These are phyloP conservation scores for Stenotaenia linearis DNA, from an alignment of 2,888 invertebrate genomes.

Conservation along the genomic window DNA sequence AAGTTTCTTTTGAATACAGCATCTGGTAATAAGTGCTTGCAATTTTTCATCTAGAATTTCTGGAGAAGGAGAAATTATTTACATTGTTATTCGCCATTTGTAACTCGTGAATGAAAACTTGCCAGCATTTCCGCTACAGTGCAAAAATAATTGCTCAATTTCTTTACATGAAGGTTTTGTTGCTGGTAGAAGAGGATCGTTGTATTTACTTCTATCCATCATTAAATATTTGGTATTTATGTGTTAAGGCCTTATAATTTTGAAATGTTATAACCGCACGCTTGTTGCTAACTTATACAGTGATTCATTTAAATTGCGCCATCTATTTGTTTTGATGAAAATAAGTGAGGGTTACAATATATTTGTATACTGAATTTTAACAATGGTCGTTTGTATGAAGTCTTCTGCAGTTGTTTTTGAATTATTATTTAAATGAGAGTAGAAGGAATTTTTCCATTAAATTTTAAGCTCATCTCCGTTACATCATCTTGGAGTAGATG, in stretches of 20 bases:
- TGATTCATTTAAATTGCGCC: neutral
- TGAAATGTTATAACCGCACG: neutral
- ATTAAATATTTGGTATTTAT: neutral
- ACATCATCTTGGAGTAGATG: no score
- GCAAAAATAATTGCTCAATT: neutral
- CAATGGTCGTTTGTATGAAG: no score
- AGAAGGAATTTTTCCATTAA: no score
- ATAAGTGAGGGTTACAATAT: neutral
- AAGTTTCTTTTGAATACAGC: neutral
- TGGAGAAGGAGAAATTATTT: neutral
- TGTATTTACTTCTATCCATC: neutral
- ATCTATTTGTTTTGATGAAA: neutral
- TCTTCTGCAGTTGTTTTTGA: no score
- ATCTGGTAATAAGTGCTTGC: neutral
- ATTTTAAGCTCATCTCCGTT: no score
- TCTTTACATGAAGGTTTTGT: neutral
- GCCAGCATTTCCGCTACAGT: neutral
- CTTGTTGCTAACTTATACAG: neutral
- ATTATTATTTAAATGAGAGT: no score
- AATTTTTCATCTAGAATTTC: neutral
- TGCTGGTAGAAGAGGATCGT: neutral
- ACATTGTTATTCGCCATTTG: neutral
- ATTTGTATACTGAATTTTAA: neutral
- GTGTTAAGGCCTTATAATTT: neutral
- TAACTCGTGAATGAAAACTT: neutral